Base-by-base conservation (phyloP, 2,797 vertebrate genomes). In the Remorina albescens region DNA sequence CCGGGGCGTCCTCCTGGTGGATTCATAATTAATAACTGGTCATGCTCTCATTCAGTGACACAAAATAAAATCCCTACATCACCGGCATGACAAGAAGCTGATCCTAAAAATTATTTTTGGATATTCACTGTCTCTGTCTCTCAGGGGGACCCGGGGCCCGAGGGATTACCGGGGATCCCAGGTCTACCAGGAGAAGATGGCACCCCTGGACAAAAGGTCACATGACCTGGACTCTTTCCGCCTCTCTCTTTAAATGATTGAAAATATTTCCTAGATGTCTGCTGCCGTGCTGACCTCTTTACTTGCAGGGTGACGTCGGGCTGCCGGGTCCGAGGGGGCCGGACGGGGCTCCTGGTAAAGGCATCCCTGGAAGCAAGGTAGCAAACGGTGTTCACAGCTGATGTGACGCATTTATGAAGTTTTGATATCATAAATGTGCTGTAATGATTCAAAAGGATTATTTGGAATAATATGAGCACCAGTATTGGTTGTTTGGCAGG, bases 301-400 rank as follows among this genome's bases (percentile, higher is more conserved):
- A 16, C 36, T 54, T 62, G 1, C 69, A 98, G 96, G 96, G 96
- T 12, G 95, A 97, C 81, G 65, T 84, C 0, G 96, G 96, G 61
- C 65, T 93, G 67, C 88, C 91, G 4, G 96, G 97, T 6, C 62
- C 53, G 37, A 92, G 93, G 81, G 96, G 95, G 73, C 88, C 81
- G 2, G 95, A 96, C 26, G 96, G 96, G 44, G 83, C 77, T 21
- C 88, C 94, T 46, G 95, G 95, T 55, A 96, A 89, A 92, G 96
- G 96, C 53, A 26, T 74, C 6, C 49, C 92, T 41, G 96, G 95
- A 63, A 89, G 84, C 54, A 96, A 96, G 95, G 96, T 97, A 89
- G 76, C 4, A 3, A 12, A 60, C 23, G 12, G 46, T 54, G 61
- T 23, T 42, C 19, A 39, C 6, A 25, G 3, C 6, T 63, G 15